A percentile compares a stretch with the other conserved stretches of the same genome.
Conservation (phyloP, 2,888 invertebrate species). For the Galerucella nymphaeae region DNA sequence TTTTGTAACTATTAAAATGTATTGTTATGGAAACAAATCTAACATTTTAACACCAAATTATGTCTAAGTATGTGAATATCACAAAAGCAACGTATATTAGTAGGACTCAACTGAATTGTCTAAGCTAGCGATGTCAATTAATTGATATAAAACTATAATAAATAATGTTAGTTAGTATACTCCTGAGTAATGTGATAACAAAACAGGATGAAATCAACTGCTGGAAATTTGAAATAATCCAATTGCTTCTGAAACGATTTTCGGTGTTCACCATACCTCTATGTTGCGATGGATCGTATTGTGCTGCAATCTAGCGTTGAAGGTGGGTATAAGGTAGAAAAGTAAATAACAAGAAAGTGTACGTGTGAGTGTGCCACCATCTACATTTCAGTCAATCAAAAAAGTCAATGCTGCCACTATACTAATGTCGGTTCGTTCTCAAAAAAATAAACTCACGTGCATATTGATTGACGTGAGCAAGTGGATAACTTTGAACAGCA, state of each 20-base stretch:
- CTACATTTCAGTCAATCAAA: too few species aligned
- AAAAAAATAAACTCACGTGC: too few species aligned
- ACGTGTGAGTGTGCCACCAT: too few species aligned
- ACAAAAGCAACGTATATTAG: background rate
- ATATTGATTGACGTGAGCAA: too few species aligned
- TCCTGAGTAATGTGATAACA: conserved; percentile 18
- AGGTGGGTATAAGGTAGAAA: too few species aligned
- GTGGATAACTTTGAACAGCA: too few species aligned
- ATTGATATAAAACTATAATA: background rate
- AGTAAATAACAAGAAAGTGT: too few species aligned
- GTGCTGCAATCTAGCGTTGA: too few species aligned
- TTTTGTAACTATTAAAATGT: conserved; percentile 19
- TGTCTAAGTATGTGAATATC: background rate
- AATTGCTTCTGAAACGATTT: conserved; percentile 6
- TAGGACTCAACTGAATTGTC: conserved; percentile 8
- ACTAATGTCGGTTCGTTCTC: too few species aligned
- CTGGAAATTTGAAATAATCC: background rate
- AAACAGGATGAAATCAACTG: conserved; percentile 15
- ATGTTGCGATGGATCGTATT: too few species aligned
- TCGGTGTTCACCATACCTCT: background rate
- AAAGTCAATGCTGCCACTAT: too few species aligned
- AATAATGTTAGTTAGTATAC: conserved; percentile 3
- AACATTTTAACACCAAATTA: background rate
- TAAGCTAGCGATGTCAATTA: conserved; percentile 18
- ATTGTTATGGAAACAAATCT: conserved; percentile 6